Base-by-base conservation (phyloP, 2,888 invertebrate species). In the Drosophila austrosaltans region DNA sequence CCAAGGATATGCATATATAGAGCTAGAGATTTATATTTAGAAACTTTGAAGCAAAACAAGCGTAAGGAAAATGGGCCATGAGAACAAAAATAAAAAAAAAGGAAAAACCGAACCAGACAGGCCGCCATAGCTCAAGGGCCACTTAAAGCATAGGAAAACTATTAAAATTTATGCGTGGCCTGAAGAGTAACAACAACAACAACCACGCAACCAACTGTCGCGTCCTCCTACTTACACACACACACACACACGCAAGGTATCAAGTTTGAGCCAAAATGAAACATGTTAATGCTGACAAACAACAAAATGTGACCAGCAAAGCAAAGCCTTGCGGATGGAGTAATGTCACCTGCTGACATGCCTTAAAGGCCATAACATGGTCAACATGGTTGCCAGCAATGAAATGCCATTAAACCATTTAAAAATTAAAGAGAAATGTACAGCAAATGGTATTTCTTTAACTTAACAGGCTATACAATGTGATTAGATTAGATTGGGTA, bases 81-180 rank as follows among this genome's bases (percentile, higher is more conserved):
- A 22, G 36, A 53, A 61, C 22, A 53, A 57, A 48, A 48, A 48
- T 48, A 48, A 48, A 48, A 48, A 20, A 1, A 42, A 42, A 44
- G n/a, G 22, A 20, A 20, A 10, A 42, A 20, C 3, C 12, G 8
- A 25, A 48, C 48, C 48, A 48, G 48, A 48, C 44, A 5, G 20
- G 44, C 64, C 61, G 61, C 44, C 42, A 56, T 10, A 36, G 61
- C 66, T 67, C 53, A 36, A 63, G 57, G 64, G 65, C 66, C 78
- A 81, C 64, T 76, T 76, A 63, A 81, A 81, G 69, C 84, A 81
- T 75, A 61, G 74, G 58, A 75, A 77, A 77, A 78, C 82, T 81
- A 83, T 83, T 84, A 75, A 75, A 87, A 84, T 87, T 67, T 79
- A 88, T 83, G 84, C 89, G 79, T 78, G 67, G 71, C 76, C 70